Evolutionary conservation across 2,888 invertebrate species (phyloP), one percentile per base, ranked within the genome.

Genomic region (Tenodera sinensis): DNA sequence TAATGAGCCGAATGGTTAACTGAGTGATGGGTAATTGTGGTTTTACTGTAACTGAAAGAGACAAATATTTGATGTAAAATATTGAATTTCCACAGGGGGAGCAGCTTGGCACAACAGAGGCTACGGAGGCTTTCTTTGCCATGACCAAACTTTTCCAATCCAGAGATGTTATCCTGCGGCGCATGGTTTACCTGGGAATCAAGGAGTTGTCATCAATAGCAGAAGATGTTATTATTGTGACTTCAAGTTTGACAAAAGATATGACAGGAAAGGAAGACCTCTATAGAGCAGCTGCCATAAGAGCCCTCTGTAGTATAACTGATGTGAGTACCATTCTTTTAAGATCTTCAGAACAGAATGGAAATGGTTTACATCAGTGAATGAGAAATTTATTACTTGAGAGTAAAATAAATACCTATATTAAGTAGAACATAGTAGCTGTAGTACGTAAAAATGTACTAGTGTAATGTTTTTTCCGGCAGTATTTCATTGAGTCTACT

Each of bases 161-260:
- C 0, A 97, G 98, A 92, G 99, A 99, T 95, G 97, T 97, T 0
- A 97, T 98, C 91, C 94, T 99, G 34, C 95, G 99, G 83, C 95
- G 99, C 12, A 96, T 99, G 96, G 98, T 99, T 7, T 99, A 99
- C 92, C 94, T 99, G 89, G 99, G 98, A 82, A 98, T 98, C 88
- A 98, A 99, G 93, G 99, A 99, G 92, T 94, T 99, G 91, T 98
- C 99, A 92, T 96, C 96, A 0, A 95, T 98, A 89, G 99, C 99
- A 0, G 99, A 99, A 92, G 99, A 99, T 96, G 99, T 99, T 7
- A 99, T 99, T 91, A 99, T 99, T 92, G 99, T 99, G 0, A 99
- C 99, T 2, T 98, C 97, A 89, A 98, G 98, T 91, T 94, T 99
- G 91, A 99, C 99, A 1, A 99, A 99, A 94, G 99, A 99, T 92